Evolutionary conservation across 1,140 invertebrate species (phyloP).

Genomic region (Meloidogyne hapla): DNA sequence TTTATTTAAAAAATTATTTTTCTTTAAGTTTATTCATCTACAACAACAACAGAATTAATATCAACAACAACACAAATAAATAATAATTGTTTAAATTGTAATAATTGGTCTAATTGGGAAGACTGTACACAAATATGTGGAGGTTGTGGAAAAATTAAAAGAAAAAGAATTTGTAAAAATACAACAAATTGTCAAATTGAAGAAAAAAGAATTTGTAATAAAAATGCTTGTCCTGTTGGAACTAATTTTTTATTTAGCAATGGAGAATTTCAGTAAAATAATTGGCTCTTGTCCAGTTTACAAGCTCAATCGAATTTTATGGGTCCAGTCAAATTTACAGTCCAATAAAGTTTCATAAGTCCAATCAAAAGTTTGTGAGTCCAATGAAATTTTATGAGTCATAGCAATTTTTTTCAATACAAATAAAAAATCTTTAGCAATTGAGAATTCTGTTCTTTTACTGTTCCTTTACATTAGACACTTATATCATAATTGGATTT

Average conservation of each 20-base stretch:
- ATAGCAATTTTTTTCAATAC: too few relatives aligned
- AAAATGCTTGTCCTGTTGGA: conserved; percentile 51
- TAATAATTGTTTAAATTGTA: conserved; percentile 50
- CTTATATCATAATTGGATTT: too few relatives aligned
- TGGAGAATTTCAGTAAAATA: conserved; percentile 52
- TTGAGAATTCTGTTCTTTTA: too few relatives aligned
- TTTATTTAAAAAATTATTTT: too few relatives aligned
- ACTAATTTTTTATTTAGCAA: conserved; percentile 63
- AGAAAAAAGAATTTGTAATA: conserved; percentile 62
- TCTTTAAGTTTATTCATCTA: not conserved
- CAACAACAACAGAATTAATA: not conserved
- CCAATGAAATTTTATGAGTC: too few relatives aligned
- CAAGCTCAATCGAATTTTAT: too few relatives aligned
- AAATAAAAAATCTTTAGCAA: too few relatives aligned
- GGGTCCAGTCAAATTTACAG: too few relatives aligned
- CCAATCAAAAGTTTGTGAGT: too few relatives aligned
- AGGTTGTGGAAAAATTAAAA: conserved; percentile 53
- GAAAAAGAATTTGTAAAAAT: conserved; percentile 48
- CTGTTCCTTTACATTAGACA: too few relatives aligned
- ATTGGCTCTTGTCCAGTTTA: too few relatives aligned
- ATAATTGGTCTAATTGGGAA: conserved; percentile 54
- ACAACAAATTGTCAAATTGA: conserved; percentile 44
- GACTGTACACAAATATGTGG: conserved; percentile 59
- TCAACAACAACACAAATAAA: not conserved
- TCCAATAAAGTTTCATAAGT: too few relatives aligned